Conservation (phyloP, 2,797 vertebrate species). For the Halcyon leucocephala region DNA sequence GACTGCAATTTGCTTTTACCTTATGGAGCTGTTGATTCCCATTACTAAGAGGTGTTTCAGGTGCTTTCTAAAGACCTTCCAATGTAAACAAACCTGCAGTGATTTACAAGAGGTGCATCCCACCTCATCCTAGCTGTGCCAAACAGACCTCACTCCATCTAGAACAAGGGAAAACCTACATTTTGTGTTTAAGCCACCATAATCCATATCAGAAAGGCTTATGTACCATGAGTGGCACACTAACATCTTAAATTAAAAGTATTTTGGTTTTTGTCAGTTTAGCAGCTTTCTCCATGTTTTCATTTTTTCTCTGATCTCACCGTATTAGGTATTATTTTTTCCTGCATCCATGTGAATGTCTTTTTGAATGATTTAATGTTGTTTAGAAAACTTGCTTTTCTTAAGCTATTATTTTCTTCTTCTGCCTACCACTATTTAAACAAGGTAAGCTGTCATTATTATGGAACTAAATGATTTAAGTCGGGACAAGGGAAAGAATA, state of each 20-base stretch:
- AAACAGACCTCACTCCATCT: background rate
- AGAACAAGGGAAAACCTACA: background rate
- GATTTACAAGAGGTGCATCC: background rate
- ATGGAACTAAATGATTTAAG: background rate
- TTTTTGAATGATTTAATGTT: background rate
- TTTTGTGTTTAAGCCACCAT: background rate
- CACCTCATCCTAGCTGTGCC: background rate
- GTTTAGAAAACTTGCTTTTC: background rate
- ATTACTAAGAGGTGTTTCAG: accelerated
- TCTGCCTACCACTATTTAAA: background rate
- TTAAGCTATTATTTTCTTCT: background rate
- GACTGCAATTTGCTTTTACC: background rate
- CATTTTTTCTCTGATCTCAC: background rate
- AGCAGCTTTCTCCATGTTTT: background rate
- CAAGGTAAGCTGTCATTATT: background rate
- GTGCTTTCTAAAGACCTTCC: background rate
- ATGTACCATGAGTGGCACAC: background rate
- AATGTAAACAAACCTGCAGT: background rate
- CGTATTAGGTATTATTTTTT: background rate
- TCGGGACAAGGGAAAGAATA: background rate
- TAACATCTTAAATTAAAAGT: background rate
- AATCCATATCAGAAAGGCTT: background rate
- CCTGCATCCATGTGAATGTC: background rate
- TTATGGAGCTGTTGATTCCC: background rate
- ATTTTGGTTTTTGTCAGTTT: background rate